phyloP scores from a whole-genome alignment of 2,113 vertebrate species.

The Athene cunicularia region DNA sequence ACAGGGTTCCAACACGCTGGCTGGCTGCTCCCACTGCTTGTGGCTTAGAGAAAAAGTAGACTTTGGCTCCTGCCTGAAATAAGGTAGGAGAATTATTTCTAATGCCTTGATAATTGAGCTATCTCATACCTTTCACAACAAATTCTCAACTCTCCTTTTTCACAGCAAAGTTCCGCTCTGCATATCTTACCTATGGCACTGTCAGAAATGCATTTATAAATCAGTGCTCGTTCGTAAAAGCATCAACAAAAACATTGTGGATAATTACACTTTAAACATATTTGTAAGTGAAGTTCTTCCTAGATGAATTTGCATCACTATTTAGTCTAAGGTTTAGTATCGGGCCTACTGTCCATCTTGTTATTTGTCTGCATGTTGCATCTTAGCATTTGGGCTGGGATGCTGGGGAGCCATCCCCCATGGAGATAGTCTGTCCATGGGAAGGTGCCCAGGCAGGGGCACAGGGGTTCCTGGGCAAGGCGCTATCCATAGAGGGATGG shows the following conservation, averaged over 20 bases:
- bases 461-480: neutral
- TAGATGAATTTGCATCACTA: rapidly evolving
- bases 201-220: neutral
- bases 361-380: neutral
- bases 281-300: neutral
- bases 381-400: neutral
- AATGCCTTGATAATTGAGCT: neutral
- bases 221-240: neutral
- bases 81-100: neutral
- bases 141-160: neutral
- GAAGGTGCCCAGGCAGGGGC: neutral
- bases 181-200: rapidly evolving
- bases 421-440: neutral
- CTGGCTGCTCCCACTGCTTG: neutral
- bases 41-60: neutral
- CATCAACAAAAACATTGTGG: neutral
- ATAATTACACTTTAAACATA: neutral
- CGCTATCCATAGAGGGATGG: no score
- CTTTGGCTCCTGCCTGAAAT: neutral
- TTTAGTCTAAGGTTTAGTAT: neutral
- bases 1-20: neutral
- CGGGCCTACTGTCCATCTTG: neutral
- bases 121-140: neutral
- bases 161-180: neutral
- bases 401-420: rapidly evolving